These are phyloP conservation scores for Tapirus indicus DNA, from an alignment of 2,797 vertebrate species.

Conservation along the genomic window DNA sequence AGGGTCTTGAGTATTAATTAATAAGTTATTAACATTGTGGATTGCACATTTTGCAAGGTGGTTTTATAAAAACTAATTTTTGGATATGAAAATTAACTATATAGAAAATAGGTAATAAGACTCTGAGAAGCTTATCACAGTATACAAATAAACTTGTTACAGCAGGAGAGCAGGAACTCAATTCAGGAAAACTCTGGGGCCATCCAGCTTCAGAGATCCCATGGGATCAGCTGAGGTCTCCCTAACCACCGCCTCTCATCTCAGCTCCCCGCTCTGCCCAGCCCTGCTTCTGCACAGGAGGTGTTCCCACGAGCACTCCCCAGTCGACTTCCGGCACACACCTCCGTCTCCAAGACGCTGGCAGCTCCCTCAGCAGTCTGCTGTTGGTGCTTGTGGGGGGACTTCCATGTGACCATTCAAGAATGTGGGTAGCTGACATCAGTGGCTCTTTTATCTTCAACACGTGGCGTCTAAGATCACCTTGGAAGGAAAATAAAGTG, in stretches of 20 bases:
- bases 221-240: fast-evolving
- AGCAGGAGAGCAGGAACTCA: neutral
- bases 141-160: neutral
- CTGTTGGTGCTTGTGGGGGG: fast-evolving
- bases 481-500: neutral
- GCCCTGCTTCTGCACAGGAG: neutral
- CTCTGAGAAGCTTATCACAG: neutral
- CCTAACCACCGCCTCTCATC: neutral
- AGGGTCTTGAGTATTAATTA: neutral
- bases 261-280: neutral
- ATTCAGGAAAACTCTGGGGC: neutral
- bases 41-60: neutral
- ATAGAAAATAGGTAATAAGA: neutral
- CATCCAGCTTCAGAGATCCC: neutral
- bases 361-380: neutral
- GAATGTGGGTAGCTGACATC: neutral
- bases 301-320: neutral
- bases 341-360: neutral
- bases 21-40: neutral
- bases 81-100: neutral
- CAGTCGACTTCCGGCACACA: neutral
- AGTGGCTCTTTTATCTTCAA: neutral
- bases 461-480: neutral
- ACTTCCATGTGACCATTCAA: neutral
- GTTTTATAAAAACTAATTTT: neutral